These are phyloP conservation scores for Drosophila pseudoananassae DNA, from an alignment of 1,140 invertebrate species.

Conservation along the genomic window DNA sequence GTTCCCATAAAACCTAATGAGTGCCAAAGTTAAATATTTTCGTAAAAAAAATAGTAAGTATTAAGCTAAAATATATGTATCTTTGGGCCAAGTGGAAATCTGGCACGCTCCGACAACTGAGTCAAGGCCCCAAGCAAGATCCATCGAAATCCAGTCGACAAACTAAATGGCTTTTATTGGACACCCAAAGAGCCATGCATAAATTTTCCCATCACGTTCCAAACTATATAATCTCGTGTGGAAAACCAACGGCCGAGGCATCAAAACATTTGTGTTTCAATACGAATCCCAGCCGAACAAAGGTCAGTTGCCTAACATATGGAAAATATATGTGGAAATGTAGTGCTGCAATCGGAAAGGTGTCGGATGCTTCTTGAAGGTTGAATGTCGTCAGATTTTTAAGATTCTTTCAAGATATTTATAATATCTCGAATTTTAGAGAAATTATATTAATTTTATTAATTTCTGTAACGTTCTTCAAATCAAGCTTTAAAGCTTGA, in stretches of 20 bases:
- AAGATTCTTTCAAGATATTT: too few relatives aligned
- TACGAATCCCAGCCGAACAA: constrained; percentile 42
- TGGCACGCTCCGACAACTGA: constrained; percentile 43
- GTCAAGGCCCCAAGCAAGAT: constrained; percentile 37
- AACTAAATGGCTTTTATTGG: constrained; percentile 15
- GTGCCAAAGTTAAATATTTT: constrained; percentile 41
- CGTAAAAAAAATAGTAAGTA: constrained; percentile 21
- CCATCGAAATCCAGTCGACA: too few relatives aligned
- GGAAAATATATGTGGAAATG: constrained; percentile 35
- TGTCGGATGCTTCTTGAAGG: constrained; percentile 3
- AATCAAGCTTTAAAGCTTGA: too few relatives aligned
- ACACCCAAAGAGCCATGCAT: constrained; percentile 18
- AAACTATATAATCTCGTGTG: constrained; percentile 39
- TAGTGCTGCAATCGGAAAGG: constrained; percentile 30
- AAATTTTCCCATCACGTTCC: constrained; percentile 48
- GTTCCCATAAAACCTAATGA: constrained; percentile 48
- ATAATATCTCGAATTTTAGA: neutral
- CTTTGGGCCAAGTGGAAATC: constrained; percentile 13
- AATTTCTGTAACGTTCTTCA: constrained; percentile 35
- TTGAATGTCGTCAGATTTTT: neutral
- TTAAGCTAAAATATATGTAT: constrained; percentile 20
- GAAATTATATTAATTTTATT: constrained; percentile 41
- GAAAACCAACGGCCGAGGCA: constrained; percentile 35
- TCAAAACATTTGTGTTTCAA: constrained; percentile 45
- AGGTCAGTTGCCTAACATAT: constrained; percentile 45